phyloP scores from a whole-genome alignment of 2,797 vertebrate species.

The Todus mexicanus region DNA sequence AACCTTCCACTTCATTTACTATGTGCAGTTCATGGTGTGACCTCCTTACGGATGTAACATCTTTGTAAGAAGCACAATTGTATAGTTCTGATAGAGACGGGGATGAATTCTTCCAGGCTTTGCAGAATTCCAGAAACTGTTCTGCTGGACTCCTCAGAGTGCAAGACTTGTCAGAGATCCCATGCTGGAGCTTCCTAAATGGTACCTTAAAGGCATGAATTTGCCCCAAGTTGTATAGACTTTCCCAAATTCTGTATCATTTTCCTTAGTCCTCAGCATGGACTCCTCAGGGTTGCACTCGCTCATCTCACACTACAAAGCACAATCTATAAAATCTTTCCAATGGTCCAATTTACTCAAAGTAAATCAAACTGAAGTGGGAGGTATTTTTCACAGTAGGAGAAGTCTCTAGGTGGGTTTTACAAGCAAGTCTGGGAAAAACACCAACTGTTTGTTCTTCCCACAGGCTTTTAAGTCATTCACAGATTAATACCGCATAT shows the following conservation, averaged over 20 bases:
- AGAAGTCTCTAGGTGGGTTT: constrained; percentile 59
- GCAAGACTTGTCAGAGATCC: not conserved
- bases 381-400: constrained; percentile 55
- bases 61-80: constrained; percentile 16
- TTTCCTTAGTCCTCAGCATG: not conserved
- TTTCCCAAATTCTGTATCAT: not conserved
- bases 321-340: not conserved
- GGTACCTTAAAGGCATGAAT: not conserved
- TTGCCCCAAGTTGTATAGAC: not conserved
- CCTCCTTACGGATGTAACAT: constrained; percentile 21
- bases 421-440: constrained; percentile 60
- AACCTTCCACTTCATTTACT: constrained; percentile 39
- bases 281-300: not conserved
- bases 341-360: not conserved
- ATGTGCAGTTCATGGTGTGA: constrained; percentile 1
- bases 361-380: constrained; percentile 4
- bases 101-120: constrained; percentile 5
- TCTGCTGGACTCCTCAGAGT: not conserved
- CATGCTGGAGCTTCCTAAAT: not conserved
- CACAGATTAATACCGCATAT: constrained; percentile 50
- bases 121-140: constrained; percentile 1
- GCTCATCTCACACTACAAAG: not conserved
- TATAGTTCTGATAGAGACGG: not conserved
- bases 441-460: constrained; percentile 63
- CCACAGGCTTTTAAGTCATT: constrained; percentile 53